Base-by-base conservation (phyloP, 2,888 invertebrate genomes). In the Lasius platythorax region DNA sequence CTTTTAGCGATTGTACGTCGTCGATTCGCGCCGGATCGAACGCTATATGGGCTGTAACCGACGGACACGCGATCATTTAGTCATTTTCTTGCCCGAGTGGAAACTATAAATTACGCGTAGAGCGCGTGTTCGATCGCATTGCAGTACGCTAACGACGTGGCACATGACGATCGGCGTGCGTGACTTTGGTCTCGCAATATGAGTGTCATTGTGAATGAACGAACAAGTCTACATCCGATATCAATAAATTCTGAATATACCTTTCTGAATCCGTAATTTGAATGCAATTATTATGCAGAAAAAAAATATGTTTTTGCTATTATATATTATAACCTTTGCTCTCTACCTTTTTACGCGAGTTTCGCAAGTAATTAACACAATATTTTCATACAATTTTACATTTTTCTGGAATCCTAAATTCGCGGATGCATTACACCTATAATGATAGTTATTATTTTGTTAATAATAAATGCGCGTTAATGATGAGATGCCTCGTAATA, bases 71-170 rank as follows among this genome's bases (percentile, higher is more conserved):
- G 90, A 91, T 91, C 88, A 88, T 89, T 86, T 86, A 86, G 88
- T 86, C 89, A 88, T 90, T 91, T 91, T 91, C 89, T 87, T 88
- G 72, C 33, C 86, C 85, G 83, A 84, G 81, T 74, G 56, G 84
- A 87, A 83, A 88, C 83, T 86, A 89, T 91, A 89, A 91, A 91
- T 91, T 91, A 91, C 90, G 88, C 86, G 88, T 88, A 82, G 86
- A 88, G 67, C 86, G 88, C 90, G 88, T 88, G 87, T 86, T 91
- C 91, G 87, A 91, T 91, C 91, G 89, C 88, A 88, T 88, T 89
- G 90, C 87, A 90, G 89, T 91, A 91, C 91, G 91, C 91, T 91
- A 91, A 91, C 91, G 88, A 90, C 91, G 87, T 83, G 87, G 88
- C 86, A 89, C 89, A 91, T 91, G 91, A 89, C 91, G 90, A 89